A percentile compares a stretch with the other conserved stretches of the same genome.
These are phyloP conservation scores for Ferdinandea cuprea DNA, from an alignment of 2,888 invertebrate genomes.

Conservation along the genomic window DNA sequence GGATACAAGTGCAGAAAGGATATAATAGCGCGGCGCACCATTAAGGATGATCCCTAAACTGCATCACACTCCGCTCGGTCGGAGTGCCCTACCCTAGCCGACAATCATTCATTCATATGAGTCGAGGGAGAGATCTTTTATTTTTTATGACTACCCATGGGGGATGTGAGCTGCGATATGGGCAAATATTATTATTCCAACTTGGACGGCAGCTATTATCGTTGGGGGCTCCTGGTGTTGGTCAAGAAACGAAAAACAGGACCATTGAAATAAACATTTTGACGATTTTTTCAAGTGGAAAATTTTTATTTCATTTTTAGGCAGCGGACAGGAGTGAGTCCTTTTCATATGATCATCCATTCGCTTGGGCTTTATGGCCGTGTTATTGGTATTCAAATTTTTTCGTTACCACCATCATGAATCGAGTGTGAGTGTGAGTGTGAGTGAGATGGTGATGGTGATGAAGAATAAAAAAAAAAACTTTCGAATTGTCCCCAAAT, in stretches of 20 bases:
- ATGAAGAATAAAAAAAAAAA: conserved; percentile 26
- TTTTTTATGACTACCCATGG: conserved; percentile 33
- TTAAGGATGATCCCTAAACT: conserved; percentile 49
- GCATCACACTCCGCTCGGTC: conserved; percentile 6
- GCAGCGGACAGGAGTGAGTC: no score
- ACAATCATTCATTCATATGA: conserved; percentile 53
- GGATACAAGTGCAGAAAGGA: conserved; percentile 10
- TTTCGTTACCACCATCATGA: not conserved
- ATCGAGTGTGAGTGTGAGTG: not conserved
- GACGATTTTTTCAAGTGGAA: conserved; percentile 37
- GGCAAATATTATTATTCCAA: not conserved
- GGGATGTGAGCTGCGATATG: not conserved
- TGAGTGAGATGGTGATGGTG: not conserved
- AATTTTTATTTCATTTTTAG: conserved; percentile 9
- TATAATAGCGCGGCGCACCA: conserved; percentile 35
- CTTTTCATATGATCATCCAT: conserved; percentile 13
- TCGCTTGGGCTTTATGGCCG: conserved; percentile 28
- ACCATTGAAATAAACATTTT: not conserved
- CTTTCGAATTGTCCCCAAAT: conserved; percentile 65
- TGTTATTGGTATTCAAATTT: conserved; percentile 52
- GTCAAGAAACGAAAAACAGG: conserved; percentile 35
- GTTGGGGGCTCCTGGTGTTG: not conserved
- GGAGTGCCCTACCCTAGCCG: conserved; percentile 46
- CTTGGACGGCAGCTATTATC: no score
- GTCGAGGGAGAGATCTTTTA: conserved; percentile 44